A percentile compares a stretch with the other conserved stretches of the same genome.
These are phyloP conservation scores for Coranthus polyacanthus DNA, from an alignment of 2,797 vertebrate species.

Conservation along the genomic window DNA sequence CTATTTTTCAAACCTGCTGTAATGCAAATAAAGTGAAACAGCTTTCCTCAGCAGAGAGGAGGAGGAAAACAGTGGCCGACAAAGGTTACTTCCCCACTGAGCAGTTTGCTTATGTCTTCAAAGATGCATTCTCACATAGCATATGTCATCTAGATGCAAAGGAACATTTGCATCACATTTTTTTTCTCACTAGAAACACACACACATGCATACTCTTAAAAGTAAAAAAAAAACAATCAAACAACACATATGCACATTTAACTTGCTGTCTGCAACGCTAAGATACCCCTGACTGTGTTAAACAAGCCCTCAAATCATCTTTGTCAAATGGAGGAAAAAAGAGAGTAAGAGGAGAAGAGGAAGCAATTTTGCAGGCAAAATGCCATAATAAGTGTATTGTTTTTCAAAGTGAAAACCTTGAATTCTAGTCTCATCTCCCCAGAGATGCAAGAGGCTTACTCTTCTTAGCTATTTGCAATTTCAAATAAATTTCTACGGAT, in stretches of 20 bases:
- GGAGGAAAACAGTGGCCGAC: conserved; percentile 21
- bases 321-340: conserved; percentile 40
- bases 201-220: neutral
- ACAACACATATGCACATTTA: conserved; percentile 14
- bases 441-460: conserved; percentile 56
- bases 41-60: conserved; percentile 59
- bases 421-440: conserved; percentile 64
- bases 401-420: conserved; percentile 70
- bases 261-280: conserved; percentile 28
- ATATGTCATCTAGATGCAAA: neutral
- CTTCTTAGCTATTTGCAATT: conserved; percentile 70
- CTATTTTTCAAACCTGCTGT: conserved; percentile 45
- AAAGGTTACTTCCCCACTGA: conserved; percentile 42
- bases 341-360: conserved; percentile 8
- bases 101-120: conserved; percentile 9
- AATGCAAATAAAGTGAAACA: conserved; percentile 61
- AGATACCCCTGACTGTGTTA: conserved; percentile 53
- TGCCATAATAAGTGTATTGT: conserved; percentile 64
- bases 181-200: neutral
- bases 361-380: conserved; percentile 59
- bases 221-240: neutral
- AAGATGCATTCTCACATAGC: neutral
- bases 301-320: conserved; percentile 71
- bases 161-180: conserved; percentile 4
- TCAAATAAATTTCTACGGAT: conserved; percentile 59